These are phyloP conservation scores for Corythaixoides concolor DNA, from an alignment of 2,113 vertebrate species.

Conservation along the genomic window DNA sequence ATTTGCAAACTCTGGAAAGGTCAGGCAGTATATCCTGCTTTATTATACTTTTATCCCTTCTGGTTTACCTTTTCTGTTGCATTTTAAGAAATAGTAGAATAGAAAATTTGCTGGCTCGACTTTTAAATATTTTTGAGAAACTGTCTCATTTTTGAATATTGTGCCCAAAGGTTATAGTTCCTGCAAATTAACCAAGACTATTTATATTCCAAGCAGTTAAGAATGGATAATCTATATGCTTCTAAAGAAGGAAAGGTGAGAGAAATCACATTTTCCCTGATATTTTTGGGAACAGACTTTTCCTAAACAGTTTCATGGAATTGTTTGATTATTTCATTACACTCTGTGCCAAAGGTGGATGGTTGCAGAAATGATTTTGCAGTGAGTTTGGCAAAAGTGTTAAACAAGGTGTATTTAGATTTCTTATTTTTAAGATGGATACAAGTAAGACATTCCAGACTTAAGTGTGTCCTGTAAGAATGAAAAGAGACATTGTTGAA, in stretches of 20 bases:
- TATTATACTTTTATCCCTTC: background rate
- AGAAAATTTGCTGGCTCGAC: background rate
- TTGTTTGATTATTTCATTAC: background rate
- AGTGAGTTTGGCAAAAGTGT: background rate
- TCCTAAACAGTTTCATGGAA: background rate
- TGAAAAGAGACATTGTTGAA: background rate
- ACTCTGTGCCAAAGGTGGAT: background rate
- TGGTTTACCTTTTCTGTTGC: background rate
- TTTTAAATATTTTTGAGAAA: background rate
- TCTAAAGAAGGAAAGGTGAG: background rate
- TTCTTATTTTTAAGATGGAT: background rate
- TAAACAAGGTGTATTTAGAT: background rate
- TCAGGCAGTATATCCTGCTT: background rate
- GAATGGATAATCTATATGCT: background rate
- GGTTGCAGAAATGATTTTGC: background rate
- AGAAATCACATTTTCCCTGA: background rate
- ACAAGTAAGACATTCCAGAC: background rate
- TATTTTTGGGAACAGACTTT: background rate
- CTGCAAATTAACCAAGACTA: background rate
- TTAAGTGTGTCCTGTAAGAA: background rate
- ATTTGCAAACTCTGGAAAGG: conserved; percentile 7
- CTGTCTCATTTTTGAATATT: background rate
- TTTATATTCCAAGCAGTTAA: background rate
- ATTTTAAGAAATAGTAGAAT: background rate
- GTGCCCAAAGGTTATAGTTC: background rate